Conservation (phyloP, 2,888 invertebrate species). For the Temnothorax rugatulus region DNA sequence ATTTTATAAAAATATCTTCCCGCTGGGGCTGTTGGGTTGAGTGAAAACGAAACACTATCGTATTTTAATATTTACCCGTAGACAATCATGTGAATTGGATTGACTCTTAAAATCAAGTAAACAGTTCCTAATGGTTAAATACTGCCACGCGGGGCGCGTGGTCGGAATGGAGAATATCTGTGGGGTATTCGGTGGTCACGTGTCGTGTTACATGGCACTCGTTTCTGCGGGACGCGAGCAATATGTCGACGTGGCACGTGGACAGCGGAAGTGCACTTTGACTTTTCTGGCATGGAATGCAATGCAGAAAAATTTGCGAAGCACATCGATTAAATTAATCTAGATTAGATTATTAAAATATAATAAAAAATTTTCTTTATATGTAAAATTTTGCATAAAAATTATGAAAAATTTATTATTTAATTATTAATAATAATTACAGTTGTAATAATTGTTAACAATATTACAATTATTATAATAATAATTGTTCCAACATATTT, state of each 20-base stretch:
- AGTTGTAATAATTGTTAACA: neutral
- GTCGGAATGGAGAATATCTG: conserved; percentile 60
- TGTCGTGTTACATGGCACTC: conserved; percentile 83
- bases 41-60: conserved; percentile 10
- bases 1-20: conserved; percentile 8
- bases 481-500: neutral
- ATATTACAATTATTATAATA: neutral
- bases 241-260: conserved; percentile 83
- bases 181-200: conserved; percentile 80
- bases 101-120: conserved; percentile 81
- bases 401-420: neutral
- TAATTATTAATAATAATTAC: neutral
- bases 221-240: conserved; percentile 77
- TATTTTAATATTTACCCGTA: conserved; percentile 29
- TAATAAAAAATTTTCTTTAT: neutral
- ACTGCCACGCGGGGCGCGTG: conserved; percentile 64
- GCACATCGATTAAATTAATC: neutral
- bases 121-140: conserved; percentile 82
- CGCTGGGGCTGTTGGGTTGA: neutral
- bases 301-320: conserved; percentile 32
- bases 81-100: conserved; percentile 56
- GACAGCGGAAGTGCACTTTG: conserved; percentile 69
- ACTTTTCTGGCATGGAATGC: conserved; percentile 42
- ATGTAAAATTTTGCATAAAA: neutral
- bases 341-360: neutral